Evolutionary conservation across 2,888 invertebrate genomes (phyloP).

Genomic region (Chrysomela aeneicollis): DNA sequence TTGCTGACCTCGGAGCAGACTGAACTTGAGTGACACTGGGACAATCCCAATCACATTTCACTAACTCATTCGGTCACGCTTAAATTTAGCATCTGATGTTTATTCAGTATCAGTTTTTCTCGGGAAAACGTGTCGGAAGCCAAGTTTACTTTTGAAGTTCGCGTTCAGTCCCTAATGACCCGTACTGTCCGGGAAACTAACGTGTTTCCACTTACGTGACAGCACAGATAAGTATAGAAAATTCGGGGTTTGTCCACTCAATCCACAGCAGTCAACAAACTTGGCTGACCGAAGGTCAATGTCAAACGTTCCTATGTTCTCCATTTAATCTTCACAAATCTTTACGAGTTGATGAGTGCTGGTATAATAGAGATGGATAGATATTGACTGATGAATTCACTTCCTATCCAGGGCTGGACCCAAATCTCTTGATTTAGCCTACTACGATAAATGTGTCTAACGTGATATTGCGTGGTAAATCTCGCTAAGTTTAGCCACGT

Average conservation of each 20-base stretch:
- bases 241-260: background rate
- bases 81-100: background rate
- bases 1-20: background rate
- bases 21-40: background rate
- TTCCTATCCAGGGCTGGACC: too few relatives aligned
- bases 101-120: conserved; percentile 4
- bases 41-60: background rate
- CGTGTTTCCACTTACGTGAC: background rate
- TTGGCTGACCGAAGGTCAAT: background rate
- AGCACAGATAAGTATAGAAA: background rate
- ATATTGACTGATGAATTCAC: too few relatives aligned
- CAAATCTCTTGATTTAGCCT: too few relatives aligned
- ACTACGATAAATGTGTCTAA: too few relatives aligned
- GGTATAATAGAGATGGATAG: too few relatives aligned
- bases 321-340: too few relatives aligned
- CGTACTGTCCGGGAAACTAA: background rate
- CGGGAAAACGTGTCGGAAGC: background rate
- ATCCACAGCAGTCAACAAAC: background rate
- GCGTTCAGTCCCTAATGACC: background rate
- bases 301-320: background rate
- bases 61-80: background rate
- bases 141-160: background rate
- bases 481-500: too few relatives aligned
- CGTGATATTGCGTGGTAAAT: too few relatives aligned
- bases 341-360: too few relatives aligned